A percentile compares a stretch with the other conserved stretches of the same genome.
Evolutionary conservation across 2,113 vertebrate genomes (phyloP).

Genomic region (Tympanuchus pallidicinctus): DNA sequence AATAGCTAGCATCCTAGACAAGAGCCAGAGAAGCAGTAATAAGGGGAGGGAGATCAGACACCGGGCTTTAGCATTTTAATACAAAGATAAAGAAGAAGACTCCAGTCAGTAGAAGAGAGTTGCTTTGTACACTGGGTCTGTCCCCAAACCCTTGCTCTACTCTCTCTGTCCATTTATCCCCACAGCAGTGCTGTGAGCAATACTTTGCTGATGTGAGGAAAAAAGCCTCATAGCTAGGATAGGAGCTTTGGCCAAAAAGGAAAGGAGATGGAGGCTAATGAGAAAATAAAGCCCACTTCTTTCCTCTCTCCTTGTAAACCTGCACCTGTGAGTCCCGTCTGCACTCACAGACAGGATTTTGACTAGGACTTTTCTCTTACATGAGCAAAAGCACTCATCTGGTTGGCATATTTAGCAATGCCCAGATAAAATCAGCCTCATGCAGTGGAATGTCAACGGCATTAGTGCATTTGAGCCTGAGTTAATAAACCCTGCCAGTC

Average conservation of each 20-base stretch:
- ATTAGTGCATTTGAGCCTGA: neutral
- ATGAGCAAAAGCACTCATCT: neutral
- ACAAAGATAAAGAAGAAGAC: neutral
- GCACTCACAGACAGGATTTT: neutral
- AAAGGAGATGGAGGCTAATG: neutral
- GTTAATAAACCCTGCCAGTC: constrained; percentile 4
- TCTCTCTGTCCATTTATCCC: neutral
- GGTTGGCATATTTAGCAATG: neutral
- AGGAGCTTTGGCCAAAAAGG: neutral
- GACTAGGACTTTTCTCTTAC: neutral
- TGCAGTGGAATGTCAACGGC: neutral
- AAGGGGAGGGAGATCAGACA: rapidly evolving
- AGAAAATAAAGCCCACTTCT: neutral
- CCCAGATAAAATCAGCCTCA: neutral
- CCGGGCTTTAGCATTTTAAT: neutral
- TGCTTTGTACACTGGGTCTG: neutral
- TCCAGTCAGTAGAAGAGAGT: neutral
- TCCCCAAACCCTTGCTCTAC: neutral
- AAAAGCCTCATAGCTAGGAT: neutral
- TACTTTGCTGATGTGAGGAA: neutral
- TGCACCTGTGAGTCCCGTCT: neutral
- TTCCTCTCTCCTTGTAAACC: constrained; percentile 42
- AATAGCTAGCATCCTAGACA: neutral
- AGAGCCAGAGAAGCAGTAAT: neutral
- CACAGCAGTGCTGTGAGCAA: neutral